These are phyloP conservation scores for Vesta saturnalis DNA, from an alignment of 2,888 invertebrate genomes.

Conservation along the genomic window DNA sequence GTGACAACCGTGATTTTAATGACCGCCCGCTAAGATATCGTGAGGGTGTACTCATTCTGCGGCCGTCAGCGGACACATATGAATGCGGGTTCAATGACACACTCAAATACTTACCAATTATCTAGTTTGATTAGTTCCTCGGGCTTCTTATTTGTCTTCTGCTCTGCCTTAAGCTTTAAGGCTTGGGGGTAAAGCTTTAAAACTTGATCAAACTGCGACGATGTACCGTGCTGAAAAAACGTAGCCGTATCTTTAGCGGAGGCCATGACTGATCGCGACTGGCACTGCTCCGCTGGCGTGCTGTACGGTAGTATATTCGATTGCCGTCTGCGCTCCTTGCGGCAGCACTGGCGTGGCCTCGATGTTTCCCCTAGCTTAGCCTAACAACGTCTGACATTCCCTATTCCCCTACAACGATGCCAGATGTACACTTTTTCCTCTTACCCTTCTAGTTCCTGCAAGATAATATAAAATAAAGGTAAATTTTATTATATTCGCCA, in stretches of 20 bases:
- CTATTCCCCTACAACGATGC: conserved; percentile 56
- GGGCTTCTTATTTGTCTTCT: conserved; percentile 86
- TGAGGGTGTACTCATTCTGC: conserved; percentile 69
- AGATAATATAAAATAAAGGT: not conserved
- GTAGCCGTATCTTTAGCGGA: conserved; percentile 91
- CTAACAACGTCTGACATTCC: conserved; percentile 60
- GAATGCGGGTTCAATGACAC: conserved; percentile 52
- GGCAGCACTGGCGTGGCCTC: conserved; percentile 55
- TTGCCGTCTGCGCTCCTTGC: conserved; percentile 46
- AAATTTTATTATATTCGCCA: not conserved
- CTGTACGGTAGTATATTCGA: conserved; percentile 47
- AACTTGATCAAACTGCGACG: conserved; percentile 87
- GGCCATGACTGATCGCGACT: conserved; percentile 64
- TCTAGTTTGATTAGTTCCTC: conserved; percentile 95
- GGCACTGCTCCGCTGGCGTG: conserved; percentile 52
- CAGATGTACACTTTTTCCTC: conserved; percentile 34
- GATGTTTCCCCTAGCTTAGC: conserved; percentile 56
- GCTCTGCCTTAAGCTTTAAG: conserved; percentile 88
- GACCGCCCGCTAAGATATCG: conserved; percentile 67
- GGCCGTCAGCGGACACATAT: conserved; percentile 49
- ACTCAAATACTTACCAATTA: conserved; percentile 82
- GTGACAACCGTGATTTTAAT: conserved; percentile 76
- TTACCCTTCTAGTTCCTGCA: conserved; percentile 15
- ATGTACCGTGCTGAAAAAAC: conserved; percentile 92
- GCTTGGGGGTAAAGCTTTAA: conserved; percentile 92